These are phyloP conservation scores for Ptyas mucosa DNA, from an alignment of 2,113 vertebrate species.

Conservation along the genomic window DNA sequence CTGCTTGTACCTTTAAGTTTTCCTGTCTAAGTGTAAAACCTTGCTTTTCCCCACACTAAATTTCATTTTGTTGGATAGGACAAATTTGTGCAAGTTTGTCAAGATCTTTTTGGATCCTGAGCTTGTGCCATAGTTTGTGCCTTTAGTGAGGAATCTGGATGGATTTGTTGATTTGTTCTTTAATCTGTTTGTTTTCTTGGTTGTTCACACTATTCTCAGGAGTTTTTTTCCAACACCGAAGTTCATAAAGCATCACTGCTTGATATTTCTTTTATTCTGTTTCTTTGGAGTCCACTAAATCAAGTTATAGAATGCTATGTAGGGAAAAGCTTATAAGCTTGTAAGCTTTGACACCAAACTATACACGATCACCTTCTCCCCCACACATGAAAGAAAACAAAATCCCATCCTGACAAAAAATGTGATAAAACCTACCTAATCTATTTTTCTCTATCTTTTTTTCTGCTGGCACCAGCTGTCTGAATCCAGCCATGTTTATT, in stretches of 20 bases:
- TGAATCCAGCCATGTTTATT: not conserved
- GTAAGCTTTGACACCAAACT: not conserved
- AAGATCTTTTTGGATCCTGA: not conserved
- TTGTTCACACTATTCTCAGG: not conserved
- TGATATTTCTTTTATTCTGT: not conserved
- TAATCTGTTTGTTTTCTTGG: not conserved
- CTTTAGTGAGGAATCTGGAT: not conserved
- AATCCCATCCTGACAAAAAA: not conserved
- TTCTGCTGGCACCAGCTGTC: slow-evolving; percentile 13
- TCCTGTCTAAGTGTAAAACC: not conserved
- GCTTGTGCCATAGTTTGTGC: not conserved
- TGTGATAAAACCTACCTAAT: not conserved
- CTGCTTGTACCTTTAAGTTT: not conserved
- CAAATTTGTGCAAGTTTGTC: not conserved
- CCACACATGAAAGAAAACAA: not conserved
- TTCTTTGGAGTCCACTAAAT: not conserved
- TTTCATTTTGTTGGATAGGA: not conserved
- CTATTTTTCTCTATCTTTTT: not conserved
- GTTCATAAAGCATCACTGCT: not conserved
- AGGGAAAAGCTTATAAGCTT: not conserved
- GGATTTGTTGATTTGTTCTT: not conserved
- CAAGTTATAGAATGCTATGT: not conserved
- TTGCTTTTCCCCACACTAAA: not conserved
- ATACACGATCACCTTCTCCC: not conserved
- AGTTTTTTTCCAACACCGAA: not conserved